Conservation (phyloP, 2,797 vertebrate species). For the Paedocypris micromegethes region DNA sequence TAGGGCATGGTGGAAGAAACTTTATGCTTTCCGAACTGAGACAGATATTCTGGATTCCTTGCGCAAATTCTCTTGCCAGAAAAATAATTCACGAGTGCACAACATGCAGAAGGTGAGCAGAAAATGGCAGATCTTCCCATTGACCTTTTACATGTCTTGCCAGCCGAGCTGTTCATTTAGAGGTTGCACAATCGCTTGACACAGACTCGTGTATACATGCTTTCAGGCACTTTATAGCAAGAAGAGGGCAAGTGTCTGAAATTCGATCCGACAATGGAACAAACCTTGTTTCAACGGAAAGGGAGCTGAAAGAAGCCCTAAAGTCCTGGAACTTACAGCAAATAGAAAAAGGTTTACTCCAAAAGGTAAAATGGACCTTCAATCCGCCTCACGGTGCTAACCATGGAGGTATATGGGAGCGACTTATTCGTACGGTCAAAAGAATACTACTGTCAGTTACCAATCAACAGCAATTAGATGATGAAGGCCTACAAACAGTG, state of each 20-base stretch:
- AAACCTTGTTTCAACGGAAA: constrained; percentile 1
- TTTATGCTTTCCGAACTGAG: background rate
- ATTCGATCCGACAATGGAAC: constrained; percentile 27
- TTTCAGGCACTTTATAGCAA: background rate
- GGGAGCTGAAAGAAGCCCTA: constrained; percentile 9
- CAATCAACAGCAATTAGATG: too few species aligned
- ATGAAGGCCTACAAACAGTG: too few species aligned
- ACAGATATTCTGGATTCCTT: background rate
- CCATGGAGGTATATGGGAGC: too few species aligned
- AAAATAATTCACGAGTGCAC: background rate
- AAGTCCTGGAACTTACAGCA: too few species aligned
- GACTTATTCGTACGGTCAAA: too few species aligned
- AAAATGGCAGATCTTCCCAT: background rate
- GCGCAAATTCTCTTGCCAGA: background rate
- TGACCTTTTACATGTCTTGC: background rate
- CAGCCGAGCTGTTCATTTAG: too few species aligned
- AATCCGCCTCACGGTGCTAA: too few species aligned
- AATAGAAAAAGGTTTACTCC: too few species aligned
- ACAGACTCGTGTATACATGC: background rate
- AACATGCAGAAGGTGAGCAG: background rate
- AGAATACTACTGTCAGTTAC: too few species aligned
- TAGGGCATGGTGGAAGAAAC: constrained; percentile 17
- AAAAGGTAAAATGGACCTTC: too few species aligned
- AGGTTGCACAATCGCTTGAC: too few species aligned
- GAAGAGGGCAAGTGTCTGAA: background rate